Evolutionary conservation across 2,888 invertebrate genomes (phyloP), one percentile per base, ranked within the genome.

Genomic region (Galeopsomyia nigrocyanea): DNA sequence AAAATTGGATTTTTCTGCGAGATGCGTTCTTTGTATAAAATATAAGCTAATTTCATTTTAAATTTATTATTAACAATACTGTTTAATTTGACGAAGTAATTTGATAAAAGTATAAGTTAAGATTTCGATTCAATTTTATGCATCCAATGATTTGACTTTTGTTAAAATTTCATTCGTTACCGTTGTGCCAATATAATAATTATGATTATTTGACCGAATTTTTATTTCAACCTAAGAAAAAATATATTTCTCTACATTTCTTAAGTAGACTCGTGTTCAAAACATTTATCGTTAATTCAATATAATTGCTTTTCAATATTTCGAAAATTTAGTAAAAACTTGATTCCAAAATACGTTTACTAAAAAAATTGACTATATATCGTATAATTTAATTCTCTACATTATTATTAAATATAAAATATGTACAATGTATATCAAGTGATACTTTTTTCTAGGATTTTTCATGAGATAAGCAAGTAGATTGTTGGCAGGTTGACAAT

Each of bases 111-210:
- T n/a, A 51, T 10, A 14, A 53, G 56, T 19, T 56, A 39, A 17
- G 55, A 19, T 26, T 53, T 6, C 58, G 65, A 9, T 16, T 57
- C 21, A 17, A 61, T 65, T 39, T 10, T 39, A 26, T 39, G 39
- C 39, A 39, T 3, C 10, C 39, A 39, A 56, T 51, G 47, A 56
- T 16, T 16, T 68, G 39, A 39, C 10, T 58, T 10, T 73, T 50
- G 47, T 68, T 17, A 10, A 57, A 46, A 19, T 55, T 26, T 65
- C 31, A 49, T 66, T 55, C 9, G 17, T 58, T 46, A 74, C 73
- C 73, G 67, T 74, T 74, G 73, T 74, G 73, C 61, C 73, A 74
- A 67, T 66, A 55, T 51, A 73, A 63, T 46, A 56, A 65, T 65
- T 46, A 31, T 57, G 13, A 68, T 55, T 68, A 39, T 7, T 39